Evolutionary conservation across 2,888 invertebrate species (phyloP).

Genomic region (Caenorhabditis macrosperma): DNA sequence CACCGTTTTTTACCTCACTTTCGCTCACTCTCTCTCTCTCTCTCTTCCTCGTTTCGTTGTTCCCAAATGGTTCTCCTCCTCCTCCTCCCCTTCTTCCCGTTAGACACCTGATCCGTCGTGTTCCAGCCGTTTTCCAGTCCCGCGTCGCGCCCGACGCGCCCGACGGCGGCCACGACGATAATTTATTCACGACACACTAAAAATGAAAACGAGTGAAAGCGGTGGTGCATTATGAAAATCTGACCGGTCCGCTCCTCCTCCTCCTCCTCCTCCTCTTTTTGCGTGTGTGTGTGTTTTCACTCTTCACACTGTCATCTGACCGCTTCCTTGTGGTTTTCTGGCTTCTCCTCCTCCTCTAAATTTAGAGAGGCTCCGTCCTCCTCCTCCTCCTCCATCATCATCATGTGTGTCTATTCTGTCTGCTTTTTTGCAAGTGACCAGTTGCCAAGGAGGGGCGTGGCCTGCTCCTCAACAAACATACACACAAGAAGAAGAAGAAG

Average conservation of each 20-base stretch:
- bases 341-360: background rate
- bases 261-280: conserved; percentile 15
- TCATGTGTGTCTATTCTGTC: conserved; percentile 1
- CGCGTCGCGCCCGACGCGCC: background rate
- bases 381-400: background rate
- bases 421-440: conserved; percentile 21
- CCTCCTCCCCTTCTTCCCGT: background rate
- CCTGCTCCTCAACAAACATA: conserved; percentile 35
- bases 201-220: conserved; percentile 20
- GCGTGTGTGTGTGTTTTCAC: background rate
- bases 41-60: background rate
- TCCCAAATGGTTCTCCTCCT: background rate
- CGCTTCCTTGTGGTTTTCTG: conserved; percentile 11
- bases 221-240: conserved; percentile 37
- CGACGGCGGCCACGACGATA: no score
- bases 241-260: conserved; percentile 24
- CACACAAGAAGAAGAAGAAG: conserved; percentile 31
- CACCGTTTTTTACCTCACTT: conserved; percentile 50
- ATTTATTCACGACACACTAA: conserved; percentile 37
- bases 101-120: conserved; percentile 37
- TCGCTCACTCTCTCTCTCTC: conserved; percentile 15
- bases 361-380: background rate
- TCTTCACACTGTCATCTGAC: conserved; percentile 35
- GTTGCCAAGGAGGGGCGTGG: conserved; percentile 22
- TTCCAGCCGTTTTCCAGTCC: conserved; percentile 11